Percentiles rank a stretch among this genome's conserved stretches.
Evolutionary conservation across 2,797 vertebrate genomes (phyloP).

Genomic region (Thalassophryne amazonica): DNA sequence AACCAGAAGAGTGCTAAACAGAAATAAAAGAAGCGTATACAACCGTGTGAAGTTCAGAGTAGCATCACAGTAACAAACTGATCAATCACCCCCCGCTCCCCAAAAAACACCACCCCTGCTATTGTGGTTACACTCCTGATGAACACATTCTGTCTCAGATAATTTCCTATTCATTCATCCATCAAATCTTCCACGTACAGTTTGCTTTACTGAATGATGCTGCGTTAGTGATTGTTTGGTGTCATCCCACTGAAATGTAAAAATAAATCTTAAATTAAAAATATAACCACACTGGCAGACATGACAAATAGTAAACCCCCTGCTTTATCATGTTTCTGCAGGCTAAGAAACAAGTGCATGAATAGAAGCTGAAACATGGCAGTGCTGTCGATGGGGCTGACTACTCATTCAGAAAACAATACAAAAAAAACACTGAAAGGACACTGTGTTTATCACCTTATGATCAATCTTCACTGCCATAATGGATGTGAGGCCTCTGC

Average conservation of each 20-base stretch:
- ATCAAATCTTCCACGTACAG: constrained; percentile 3
- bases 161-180: constrained; percentile 6
- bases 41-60: too few species aligned
- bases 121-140: too few species aligned
- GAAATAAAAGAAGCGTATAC: too few species aligned
- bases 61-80: too few species aligned
- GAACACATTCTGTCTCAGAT: not conserved
- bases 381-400: constrained; percentile 27
- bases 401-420: constrained; percentile 43
- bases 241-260: constrained; percentile 26
- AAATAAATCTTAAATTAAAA: constrained; percentile 28
- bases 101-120: too few species aligned
- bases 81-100: too few species aligned
- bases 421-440: not conserved
- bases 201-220: constrained; percentile 9
- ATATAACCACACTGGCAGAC: constrained; percentile 23
- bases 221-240: constrained; percentile 24
- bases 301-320: constrained; percentile 34
- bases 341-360: constrained; percentile 33
- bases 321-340: constrained; percentile 5
- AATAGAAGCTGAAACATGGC: constrained; percentile 43
- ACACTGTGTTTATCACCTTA: constrained; percentile 37
- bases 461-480: constrained; percentile 38
- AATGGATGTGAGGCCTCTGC: constrained; percentile 26
- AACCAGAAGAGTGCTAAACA: too few species aligned